Evolutionary conservation across 2,113 vertebrate genomes (phyloP).

Genomic region (Cavia aperea): DNA sequence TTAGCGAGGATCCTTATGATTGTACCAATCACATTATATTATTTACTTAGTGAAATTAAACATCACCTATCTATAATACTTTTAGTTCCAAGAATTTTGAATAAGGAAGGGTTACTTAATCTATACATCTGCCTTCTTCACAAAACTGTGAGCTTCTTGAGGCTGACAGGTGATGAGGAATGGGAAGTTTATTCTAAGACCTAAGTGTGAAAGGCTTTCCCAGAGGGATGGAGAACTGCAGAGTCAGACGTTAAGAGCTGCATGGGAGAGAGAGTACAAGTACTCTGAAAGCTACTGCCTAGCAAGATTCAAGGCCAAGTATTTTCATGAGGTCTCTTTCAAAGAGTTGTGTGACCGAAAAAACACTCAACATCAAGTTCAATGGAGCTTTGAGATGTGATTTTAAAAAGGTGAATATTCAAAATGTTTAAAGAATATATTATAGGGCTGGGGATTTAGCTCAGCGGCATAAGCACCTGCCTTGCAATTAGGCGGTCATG

Average conservation of each 20-base stretch:
- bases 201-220: background rate
- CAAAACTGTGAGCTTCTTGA: background rate
- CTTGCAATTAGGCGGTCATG: too few species aligned
- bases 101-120: background rate
- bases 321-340: conserved; percentile 3
- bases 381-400: background rate
- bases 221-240: background rate
- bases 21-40: background rate
- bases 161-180: background rate
- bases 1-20: background rate
- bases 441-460: background rate
- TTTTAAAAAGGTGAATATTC: background rate
- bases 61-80: background rate
- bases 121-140: background rate
- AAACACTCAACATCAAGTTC: background rate
- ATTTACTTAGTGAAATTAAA: background rate
- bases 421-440: background rate
- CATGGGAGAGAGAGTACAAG: background rate
- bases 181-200: background rate
- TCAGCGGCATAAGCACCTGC: too few species aligned
- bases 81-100: background rate
- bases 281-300: background rate
- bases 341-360: background rate
- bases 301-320: conserved; percentile 1
- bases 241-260: background rate